These are phyloP conservation scores for Prolemur simus DNA, from an alignment of 2,113 vertebrate genomes.

Conservation along the genomic window DNA sequence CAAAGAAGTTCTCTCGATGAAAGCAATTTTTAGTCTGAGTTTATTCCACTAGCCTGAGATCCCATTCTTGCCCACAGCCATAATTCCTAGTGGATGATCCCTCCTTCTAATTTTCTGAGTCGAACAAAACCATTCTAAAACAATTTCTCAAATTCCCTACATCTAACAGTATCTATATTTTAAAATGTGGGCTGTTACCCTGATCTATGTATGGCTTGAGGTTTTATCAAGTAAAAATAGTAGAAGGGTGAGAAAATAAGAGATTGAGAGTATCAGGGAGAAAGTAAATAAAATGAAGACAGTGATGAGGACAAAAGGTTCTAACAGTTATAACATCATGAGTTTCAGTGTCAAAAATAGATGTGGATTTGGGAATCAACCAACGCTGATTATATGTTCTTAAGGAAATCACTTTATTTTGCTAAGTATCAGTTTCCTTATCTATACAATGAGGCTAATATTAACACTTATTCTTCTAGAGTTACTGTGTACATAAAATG, in stretches of 20 bases:
- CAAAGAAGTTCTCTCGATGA: conserved; percentile 42
- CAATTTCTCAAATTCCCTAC: background rate
- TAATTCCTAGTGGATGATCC: background rate
- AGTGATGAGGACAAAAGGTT: background rate
- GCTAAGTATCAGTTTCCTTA: background rate
- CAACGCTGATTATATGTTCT: background rate
- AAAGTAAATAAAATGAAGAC: conserved; percentile 44
- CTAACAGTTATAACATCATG: background rate
- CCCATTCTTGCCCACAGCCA: background rate
- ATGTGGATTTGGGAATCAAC: background rate
- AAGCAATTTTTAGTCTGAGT: conserved; percentile 32
- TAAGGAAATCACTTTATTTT: background rate
- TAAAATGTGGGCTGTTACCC: background rate
- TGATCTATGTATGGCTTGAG: background rate
- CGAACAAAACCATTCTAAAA: conserved; percentile 28
- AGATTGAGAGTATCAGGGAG: background rate
- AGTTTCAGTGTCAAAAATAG: conserved; percentile 4
- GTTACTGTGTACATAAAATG: background rate
- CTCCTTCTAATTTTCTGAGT: background rate
- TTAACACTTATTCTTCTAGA: conserved; percentile 10
- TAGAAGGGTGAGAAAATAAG: background rate
- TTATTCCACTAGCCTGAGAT: background rate
- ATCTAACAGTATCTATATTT: conserved; percentile 2
- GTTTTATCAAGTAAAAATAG: background rate
- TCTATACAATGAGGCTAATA: background rate